These are phyloP conservation scores for Prorops nasuta DNA, from an alignment of 1,140 invertebrate genomes.

Conservation along the genomic window DNA sequence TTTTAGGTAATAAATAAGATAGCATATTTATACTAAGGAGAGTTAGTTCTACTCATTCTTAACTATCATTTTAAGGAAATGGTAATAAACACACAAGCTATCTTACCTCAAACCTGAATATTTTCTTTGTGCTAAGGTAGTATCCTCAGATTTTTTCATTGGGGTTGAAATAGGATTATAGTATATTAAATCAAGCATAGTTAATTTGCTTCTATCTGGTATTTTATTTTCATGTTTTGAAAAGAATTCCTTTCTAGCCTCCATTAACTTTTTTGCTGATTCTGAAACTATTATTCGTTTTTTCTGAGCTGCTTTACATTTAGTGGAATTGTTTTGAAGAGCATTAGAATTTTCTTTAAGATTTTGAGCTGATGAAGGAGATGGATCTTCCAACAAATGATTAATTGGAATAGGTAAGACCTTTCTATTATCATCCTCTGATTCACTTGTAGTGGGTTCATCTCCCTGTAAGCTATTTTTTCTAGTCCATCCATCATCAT, in stretches of 20 bases:
- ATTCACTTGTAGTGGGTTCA: constrained; percentile 51
- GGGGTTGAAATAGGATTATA: no score
- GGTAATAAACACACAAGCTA: no score
- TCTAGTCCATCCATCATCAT: constrained; percentile 45
- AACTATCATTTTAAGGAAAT: no score
- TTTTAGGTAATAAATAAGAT: no score
- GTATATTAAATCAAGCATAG: constrained; percentile 88
- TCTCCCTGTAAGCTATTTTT: constrained; percentile 55
- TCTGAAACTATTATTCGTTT: constrained; percentile 45
- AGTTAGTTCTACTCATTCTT: no score
- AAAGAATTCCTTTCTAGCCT: constrained; percentile 61
- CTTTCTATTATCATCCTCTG: constrained; percentile 48
- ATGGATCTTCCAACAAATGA: constrained; percentile 53
- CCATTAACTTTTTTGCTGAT: constrained; percentile 56
- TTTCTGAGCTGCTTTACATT: constrained; percentile 33
- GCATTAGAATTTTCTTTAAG: constrained; percentile 27
- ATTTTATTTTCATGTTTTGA: constrained; percentile 58
- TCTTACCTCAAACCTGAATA: no score
- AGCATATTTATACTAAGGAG: no score
- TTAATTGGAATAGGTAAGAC: constrained; percentile 16
- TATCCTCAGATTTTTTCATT: constrained; percentile 57
- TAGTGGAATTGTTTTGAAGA: constrained; percentile 21
- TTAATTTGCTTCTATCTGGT: constrained; percentile 70
- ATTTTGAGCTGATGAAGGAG: constrained; percentile 47
- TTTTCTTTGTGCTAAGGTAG: no score